Evolutionary conservation across 2,888 invertebrate species (phyloP).

Genomic region (Seladonia tumulorum): DNA sequence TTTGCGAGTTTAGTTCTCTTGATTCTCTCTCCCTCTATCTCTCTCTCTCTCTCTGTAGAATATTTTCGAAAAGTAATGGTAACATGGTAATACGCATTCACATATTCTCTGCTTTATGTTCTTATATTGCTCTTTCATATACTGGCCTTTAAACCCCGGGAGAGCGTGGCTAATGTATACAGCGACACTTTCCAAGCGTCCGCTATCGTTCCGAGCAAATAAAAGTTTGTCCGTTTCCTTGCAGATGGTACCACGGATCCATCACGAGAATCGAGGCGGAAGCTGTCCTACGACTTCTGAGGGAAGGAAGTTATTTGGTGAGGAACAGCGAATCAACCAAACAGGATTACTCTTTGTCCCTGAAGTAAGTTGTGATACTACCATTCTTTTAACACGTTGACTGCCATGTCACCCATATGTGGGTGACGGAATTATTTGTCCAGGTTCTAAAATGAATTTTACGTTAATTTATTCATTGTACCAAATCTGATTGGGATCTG

Average conservation of each 20-base stretch:
- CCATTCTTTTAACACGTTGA: too few relatives aligned
- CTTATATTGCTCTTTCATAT: not conserved
- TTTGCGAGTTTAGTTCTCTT: not conserved
- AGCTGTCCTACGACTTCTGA: slow-evolving; percentile 91
- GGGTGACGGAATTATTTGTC: too few relatives aligned
- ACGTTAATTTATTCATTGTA: too few relatives aligned
- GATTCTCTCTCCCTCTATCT: too few relatives aligned
- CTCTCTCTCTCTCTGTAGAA: too few relatives aligned
- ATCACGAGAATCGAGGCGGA: slow-evolving; percentile 97
- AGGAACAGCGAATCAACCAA: slow-evolving; percentile 97
- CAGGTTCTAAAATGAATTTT: too few relatives aligned
- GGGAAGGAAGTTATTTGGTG: slow-evolving; percentile 97
- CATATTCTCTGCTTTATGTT: not conserved
- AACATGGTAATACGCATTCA: not conserved
- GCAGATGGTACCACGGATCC: slow-evolving; percentile 97
- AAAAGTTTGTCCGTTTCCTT: not conserved
- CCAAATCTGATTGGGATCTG: too few relatives aligned
- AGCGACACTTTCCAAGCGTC: not conserved
- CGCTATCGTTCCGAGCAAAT: not conserved
- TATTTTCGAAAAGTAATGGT: too few relatives aligned
- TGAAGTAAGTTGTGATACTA: slow-evolving; percentile 90
- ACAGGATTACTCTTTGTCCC: slow-evolving; percentile 96
- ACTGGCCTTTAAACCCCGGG: not conserved
- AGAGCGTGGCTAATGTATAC: not conserved
- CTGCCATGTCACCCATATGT: too few relatives aligned